phyloP scores from a whole-genome alignment of 2,113 vertebrate genomes.

The Verasper variegatus region DNA sequence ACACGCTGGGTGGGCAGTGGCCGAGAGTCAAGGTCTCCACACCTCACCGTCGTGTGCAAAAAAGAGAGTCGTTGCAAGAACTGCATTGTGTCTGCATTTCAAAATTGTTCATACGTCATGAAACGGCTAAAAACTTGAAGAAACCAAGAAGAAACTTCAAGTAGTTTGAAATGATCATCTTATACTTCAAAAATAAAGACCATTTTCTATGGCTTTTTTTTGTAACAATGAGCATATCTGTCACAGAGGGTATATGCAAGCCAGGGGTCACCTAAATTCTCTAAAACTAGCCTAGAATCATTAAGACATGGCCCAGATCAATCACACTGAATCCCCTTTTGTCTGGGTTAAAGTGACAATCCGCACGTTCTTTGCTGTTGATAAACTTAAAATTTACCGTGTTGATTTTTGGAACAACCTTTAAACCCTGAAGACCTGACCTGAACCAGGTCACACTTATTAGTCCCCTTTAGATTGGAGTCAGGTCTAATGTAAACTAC shows the following conservation, averaged over 20 bases:
- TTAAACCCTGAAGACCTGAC: constrained; percentile 1
- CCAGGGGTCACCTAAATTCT: constrained; percentile 39
- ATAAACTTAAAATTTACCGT: too few relatives aligned
- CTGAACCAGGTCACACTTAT: constrained; percentile 6
- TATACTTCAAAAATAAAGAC: constrained; percentile 64
- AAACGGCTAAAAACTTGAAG: constrained; percentile 42
- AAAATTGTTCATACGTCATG: constrained; percentile 46
- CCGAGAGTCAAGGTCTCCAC: constrained; percentile 53
- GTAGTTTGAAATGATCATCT: constrained; percentile 61
- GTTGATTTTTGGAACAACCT: background rate
- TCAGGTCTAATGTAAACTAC: background rate
- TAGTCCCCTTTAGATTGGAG: background rate
- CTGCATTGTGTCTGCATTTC: constrained; percentile 68
- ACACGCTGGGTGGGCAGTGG: constrained; percentile 78
- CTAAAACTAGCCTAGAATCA: constrained; percentile 18
- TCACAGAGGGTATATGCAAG: constrained; percentile 44
- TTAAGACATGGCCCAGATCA: constrained; percentile 1
- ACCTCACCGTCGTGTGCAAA: constrained; percentile 71
- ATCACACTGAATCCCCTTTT: background rate
- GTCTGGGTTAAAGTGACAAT: constrained; percentile 19
- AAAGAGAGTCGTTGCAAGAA: constrained; percentile 66
- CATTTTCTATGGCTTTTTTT: constrained; percentile 64
- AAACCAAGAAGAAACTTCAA: constrained; percentile 59
- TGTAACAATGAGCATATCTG: constrained; percentile 69
- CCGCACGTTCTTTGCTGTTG: background rate